These are phyloP conservation scores for Calvadosia cruxmelitensis DNA, from an alignment of 30 jellyfish, hydroid and myxozoan species.

Conservation along the genomic window DNA sequence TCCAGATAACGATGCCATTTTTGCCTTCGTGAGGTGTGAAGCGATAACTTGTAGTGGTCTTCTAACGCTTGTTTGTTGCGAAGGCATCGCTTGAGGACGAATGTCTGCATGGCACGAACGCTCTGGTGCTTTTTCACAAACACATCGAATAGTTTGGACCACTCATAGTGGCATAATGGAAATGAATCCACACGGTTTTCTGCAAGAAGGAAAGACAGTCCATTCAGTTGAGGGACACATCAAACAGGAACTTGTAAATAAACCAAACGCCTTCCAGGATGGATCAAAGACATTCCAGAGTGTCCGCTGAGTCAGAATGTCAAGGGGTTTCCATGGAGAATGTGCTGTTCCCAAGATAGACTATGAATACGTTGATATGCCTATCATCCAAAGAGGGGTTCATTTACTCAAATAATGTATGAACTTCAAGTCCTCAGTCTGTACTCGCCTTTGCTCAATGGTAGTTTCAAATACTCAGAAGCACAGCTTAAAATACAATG, in stretches of 20 bases:
- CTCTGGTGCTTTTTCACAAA: constrained; percentile 74
- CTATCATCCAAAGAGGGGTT: no score
- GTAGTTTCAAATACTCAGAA: neutral
- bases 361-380: no score
- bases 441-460: neutral
- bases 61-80: constrained; percentile 88
- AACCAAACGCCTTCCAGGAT: constrained; percentile 1
- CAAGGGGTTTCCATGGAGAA: no score
- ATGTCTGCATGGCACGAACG: constrained; percentile 66
- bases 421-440: neutral
- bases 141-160: constrained; percentile 74
- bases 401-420: no score
- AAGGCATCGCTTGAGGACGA: constrained; percentile 71
- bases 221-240: no score
- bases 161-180: constrained; percentile 93
- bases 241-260: no score
- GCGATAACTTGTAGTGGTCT: constrained; percentile 77
- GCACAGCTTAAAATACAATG: neutral
- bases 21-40: constrained; percentile 87
- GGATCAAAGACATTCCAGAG: no score
- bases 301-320: no score
- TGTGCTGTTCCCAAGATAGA: no score
- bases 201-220: neutral
- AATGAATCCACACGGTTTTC: constrained; percentile 77
- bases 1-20: constrained; percentile 88